These are phyloP conservation scores for Scaptodrosophila latifasciaeformis DNA, from an alignment of 2,888 invertebrate species.

Conservation along the genomic window DNA sequence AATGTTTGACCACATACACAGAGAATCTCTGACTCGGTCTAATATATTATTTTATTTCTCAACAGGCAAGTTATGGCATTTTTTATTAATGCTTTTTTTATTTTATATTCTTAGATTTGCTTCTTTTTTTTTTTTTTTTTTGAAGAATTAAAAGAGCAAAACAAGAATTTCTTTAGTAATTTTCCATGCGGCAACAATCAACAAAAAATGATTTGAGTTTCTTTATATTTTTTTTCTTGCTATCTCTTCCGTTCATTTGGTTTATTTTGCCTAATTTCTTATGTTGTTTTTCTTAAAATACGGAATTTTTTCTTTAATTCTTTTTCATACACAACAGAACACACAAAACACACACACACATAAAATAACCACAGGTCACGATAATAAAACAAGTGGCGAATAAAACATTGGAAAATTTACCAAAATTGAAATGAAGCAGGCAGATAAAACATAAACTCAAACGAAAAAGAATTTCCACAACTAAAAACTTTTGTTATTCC, in stretches of 20 bases:
- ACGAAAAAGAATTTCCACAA: constrained; percentile 39
- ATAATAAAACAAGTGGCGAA: too few species aligned
- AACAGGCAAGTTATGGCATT: too few species aligned
- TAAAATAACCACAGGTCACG: too few species aligned
- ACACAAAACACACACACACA: too few species aligned
- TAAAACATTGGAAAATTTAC: too few species aligned
- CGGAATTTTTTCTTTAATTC: neutral
- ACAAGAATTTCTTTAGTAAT: constrained; percentile 51
- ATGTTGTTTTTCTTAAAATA: constrained; percentile 15
- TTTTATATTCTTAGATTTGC: constrained; percentile 24
- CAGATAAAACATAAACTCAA: constrained; percentile 25
- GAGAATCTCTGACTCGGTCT: too few species aligned
- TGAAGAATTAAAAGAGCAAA: too few species aligned
- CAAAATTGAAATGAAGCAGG: constrained; percentile 34
- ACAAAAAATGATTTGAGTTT: constrained; percentile 48
- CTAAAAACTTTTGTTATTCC: constrained; percentile 24
- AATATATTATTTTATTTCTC: too few species aligned
- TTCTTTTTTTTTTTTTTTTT: constrained; percentile 30
- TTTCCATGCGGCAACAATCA: constrained; percentile 65
- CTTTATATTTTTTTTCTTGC: constrained; percentile 20
- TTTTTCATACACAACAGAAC: neutral
- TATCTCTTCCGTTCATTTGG: constrained; percentile 21
- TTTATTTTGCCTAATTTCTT: neutral
- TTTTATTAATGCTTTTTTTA: constrained; percentile 18
- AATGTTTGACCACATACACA: too few species aligned